These are phyloP conservation scores for Chlorocebus sabaeus DNA, from an alignment of 2,113 vertebrate species.

Conservation along the genomic window DNA sequence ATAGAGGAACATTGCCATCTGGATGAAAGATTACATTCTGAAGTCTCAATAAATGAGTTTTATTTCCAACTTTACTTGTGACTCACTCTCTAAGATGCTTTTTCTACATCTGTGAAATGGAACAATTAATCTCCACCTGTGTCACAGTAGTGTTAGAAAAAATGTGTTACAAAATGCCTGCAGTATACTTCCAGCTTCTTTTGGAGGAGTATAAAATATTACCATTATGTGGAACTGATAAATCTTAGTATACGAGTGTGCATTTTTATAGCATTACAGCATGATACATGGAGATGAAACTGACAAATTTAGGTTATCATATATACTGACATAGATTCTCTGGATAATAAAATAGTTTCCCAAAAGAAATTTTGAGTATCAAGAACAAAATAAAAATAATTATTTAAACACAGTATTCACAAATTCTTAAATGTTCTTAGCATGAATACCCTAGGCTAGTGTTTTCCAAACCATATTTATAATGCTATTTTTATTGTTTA, in stretches of 20 bases:
- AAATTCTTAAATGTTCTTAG: constrained; percentile 2
- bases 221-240: neutral
- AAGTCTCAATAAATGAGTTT: constrained; percentile 34
- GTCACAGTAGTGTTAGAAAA: constrained; percentile 18
- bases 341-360: neutral
- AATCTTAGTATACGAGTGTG: neutral
- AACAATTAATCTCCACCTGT: constrained; percentile 44
- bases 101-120: constrained; percentile 48
- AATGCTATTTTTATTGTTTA: constrained; percentile 17
- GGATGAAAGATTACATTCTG: constrained; percentile 22
- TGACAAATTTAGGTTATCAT: neutral
- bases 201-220: constrained; percentile 29
- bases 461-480: neutral
- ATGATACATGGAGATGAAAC: neutral
- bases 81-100: constrained; percentile 2
- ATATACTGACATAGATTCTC: neutral
- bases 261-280: constrained; percentile 15
- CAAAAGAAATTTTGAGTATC: neutral
- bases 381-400: constrained; percentile 47
- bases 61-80: constrained; percentile 33
- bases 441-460: neutral
- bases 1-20: neutral
- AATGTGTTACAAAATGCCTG: constrained; percentile 26
- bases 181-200: constrained; percentile 18
- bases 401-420: neutral